Conservation (phyloP, 2,797 vertebrate genomes). For the Microctenopoma steveboyesi region DNA sequence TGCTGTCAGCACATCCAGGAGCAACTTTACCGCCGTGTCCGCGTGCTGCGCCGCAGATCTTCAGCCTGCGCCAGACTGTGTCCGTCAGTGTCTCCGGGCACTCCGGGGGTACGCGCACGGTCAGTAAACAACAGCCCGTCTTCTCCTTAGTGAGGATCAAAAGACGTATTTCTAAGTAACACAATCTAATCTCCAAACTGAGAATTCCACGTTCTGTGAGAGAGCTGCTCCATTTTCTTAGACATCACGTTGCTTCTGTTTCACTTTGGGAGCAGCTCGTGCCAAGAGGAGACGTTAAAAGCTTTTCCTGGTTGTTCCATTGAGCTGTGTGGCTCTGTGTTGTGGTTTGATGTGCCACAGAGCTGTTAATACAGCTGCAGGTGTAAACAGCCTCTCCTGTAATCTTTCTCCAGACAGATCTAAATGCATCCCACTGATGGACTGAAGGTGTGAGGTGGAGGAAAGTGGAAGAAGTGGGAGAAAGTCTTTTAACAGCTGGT, state of each 20-base stretch:
- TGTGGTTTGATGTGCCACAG: slow-evolving; percentile 4
- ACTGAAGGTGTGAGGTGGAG: slow-evolving; percentile 32
- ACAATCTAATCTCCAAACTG: background rate
- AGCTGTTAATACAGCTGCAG: slow-evolving; percentile 18
- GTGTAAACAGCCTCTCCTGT: slow-evolving; percentile 17
- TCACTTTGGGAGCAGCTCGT: background rate
- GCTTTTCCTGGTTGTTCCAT: slow-evolving; percentile 14
- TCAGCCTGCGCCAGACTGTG: slow-evolving; percentile 24
- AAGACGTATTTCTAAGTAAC: no score
- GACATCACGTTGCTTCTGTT: no score
- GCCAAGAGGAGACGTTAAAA: slow-evolving; percentile 2
- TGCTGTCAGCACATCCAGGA: slow-evolving; percentile 1
- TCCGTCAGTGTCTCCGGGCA: slow-evolving; percentile 31
- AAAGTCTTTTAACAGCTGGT: slow-evolving; percentile 41
- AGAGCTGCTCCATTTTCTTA: background rate
- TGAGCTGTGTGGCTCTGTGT: slow-evolving; percentile 8
- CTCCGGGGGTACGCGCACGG: slow-evolving; percentile 28
- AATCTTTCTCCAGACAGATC: slow-evolving; percentile 51
- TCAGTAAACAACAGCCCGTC: slow-evolving; percentile 19
- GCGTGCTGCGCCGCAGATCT: slow-evolving; percentile 12
- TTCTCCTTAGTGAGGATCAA: background rate
- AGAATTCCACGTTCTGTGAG: background rate
- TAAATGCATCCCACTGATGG: slow-evolving; percentile 31
- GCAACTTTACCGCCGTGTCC: slow-evolving; percentile 50
- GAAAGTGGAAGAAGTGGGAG: slow-evolving; percentile 17